phyloP scores from a whole-genome alignment of 2,888 invertebrate genomes.

The Andrena haemorrhoa region DNA sequence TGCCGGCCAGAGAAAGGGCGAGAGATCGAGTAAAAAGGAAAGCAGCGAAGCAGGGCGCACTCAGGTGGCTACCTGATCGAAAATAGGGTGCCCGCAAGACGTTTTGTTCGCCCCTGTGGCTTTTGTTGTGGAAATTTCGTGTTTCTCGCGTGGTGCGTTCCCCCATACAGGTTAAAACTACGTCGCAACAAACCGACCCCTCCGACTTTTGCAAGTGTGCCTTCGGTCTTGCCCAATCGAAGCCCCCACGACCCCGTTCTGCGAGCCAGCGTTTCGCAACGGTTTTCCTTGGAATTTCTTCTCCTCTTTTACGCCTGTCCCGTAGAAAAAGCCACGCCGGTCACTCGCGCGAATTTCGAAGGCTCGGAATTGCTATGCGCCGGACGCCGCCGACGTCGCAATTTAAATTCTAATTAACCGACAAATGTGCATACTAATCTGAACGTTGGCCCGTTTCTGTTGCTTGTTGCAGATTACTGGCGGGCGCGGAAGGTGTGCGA shows the following conservation, averaged over 20 bases:
- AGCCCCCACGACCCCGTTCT: conserved; percentile 21
- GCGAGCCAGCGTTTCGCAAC: conserved; percentile 25
- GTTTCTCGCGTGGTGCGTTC: conserved; percentile 63
- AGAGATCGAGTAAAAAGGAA: conserved; percentile 59
- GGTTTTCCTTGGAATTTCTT: not conserved
- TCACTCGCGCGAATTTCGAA: not conserved
- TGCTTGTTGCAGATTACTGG: conserved; percentile 81
- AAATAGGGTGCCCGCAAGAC: conserved; percentile 74
- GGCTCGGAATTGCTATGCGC: not conserved
- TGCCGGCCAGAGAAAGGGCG: conserved; percentile 52
- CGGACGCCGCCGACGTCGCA: not conserved
- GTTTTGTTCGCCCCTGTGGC: conserved; percentile 68
- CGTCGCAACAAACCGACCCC: conserved; percentile 65
- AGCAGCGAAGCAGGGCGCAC: conserved; percentile 54
- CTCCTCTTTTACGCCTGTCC: not conserved
- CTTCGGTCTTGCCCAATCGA: not conserved
- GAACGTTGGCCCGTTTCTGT: conserved; percentile 19
- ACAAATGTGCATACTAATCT: conserved; percentile 26
- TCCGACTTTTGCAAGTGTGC: conserved; percentile 29
- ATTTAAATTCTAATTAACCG: conserved; percentile 27
- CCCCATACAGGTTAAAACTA: conserved; percentile 66
- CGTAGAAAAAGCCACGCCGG: not conserved
- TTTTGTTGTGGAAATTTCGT: conserved; percentile 81
- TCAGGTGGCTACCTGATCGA: conserved; percentile 80
- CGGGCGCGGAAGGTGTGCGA: conserved; percentile 80